These are phyloP conservation scores for Crossaster papposus DNA, from an alignment of 53 echinoderm and acorn worm genomes.

Conservation along the genomic window DNA sequence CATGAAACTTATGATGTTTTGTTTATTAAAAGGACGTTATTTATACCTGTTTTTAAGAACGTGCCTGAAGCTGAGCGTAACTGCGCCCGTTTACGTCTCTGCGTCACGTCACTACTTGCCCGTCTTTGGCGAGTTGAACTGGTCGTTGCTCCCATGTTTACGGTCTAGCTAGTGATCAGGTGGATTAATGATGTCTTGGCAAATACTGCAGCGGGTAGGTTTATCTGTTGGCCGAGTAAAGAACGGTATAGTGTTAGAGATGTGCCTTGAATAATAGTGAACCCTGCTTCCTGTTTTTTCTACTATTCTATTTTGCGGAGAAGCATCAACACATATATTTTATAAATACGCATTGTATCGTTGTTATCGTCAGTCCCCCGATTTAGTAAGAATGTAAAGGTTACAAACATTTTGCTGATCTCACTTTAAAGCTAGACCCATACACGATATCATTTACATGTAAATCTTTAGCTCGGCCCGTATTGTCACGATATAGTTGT, in stretches of 20 bases:
- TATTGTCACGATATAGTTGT: too few species aligned
- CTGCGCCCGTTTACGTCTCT: slow-evolving; percentile 30
- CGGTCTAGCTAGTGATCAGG: not conserved
- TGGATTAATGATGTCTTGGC: not conserved
- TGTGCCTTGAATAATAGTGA: not conserved
- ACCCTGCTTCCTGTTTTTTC: not conserved
- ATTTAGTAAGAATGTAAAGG: too few species aligned
- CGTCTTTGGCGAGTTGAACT: slow-evolving; percentile 40
- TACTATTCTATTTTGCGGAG: not conserved
- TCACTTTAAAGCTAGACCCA: too few species aligned
- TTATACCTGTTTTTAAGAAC: slow-evolving; percentile 53
- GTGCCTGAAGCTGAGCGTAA: slow-evolving; percentile 46
- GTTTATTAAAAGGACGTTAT: not conserved
- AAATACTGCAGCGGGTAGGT: not conserved
- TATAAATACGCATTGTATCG: too few species aligned
- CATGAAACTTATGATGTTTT: not conserved
- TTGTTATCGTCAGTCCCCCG: too few species aligned
- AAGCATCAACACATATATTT: too few species aligned
- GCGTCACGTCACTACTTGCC: slow-evolving; percentile 48
- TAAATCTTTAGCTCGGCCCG: too few species aligned
- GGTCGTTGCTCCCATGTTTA: slow-evolving; percentile 36
- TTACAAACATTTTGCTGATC: too few species aligned
- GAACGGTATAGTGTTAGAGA: not conserved
- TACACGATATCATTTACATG: too few species aligned
- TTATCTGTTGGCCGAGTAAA: not conserved